Evolutionary conservation across 2,888 invertebrate species (phyloP), one percentile per base, ranked within the genome.

Genomic region (Orchestes rusci): DNA sequence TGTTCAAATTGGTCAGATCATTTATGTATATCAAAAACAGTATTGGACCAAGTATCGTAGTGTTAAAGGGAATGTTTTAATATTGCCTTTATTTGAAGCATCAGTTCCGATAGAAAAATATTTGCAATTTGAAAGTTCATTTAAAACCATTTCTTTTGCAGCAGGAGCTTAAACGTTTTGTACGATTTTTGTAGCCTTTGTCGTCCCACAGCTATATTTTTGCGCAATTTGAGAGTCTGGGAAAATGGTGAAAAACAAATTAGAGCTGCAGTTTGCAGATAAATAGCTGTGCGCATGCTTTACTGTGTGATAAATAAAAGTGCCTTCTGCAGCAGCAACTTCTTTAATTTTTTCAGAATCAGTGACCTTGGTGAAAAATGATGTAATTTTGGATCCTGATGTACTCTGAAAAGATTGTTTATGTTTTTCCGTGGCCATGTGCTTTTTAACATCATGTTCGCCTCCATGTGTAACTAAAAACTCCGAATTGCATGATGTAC

Each of bases 271-370:
- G 12, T 30, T 12, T 5, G 30, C 12, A 10, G 30, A 30, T 10
- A 30, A 30, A 30, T 30, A 30, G 12, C 30, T 30, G 12, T 30
- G 30, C 7, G 30, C 30, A 30, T 30, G 30, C 12, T 30, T 30
- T 5, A 30, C 23, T 7, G 23, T 23, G 10, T 23, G 23, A 23
- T 23, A 23, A 10, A 23, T 23, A 23, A 23, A 23, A 23, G 23
- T 23, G 10, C 23, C 23, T 23, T 23, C 23, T 23, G 23, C 23
- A 10, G 23, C 23, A 23, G 23, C 23, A 23, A n/a, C n/a, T n/a
- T n/a, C n/a, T n/a, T n/a, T n/a, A n/a, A n/a, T n/a, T n/a, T n/a
- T n/a, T n/a, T n/a, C n/a, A n/a, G n/a, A n/a, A n/a, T n/a, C n/a
- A n/a, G n/a, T n/a, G n/a, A n/a, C n/a, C n/a, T n/a, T n/a, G n/a